A percentile compares a stretch with the other conserved stretches of the same genome.
phyloP scores from a whole-genome alignment of 2,888 invertebrate genomes.

The Rosalia funebris region DNA sequence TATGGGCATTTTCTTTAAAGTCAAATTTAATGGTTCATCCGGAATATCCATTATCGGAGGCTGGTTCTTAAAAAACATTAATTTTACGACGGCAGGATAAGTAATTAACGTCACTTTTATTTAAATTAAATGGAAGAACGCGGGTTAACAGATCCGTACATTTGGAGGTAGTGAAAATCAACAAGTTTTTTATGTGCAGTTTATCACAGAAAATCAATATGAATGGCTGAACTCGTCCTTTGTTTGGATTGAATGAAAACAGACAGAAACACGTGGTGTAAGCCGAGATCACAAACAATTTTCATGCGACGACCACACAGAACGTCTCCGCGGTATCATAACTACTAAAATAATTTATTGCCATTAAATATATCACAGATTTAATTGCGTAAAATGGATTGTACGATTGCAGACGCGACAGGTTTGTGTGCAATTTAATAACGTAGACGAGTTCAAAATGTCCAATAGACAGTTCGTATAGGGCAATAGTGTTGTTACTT shows the following conservation, averaged over 20 bases:
- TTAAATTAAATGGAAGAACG: constrained; percentile 19
- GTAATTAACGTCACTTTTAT: constrained; percentile 2
- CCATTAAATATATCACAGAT: constrained; percentile 39
- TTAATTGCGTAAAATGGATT: constrained; percentile 36
- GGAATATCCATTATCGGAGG: constrained; percentile 60
- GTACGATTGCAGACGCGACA: constrained; percentile 29
- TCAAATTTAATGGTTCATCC: constrained; percentile 65
- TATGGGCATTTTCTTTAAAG: constrained; percentile 67
- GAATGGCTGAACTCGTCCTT: constrained; percentile 63
- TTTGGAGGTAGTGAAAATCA: constrained; percentile 59
- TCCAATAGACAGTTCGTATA: constrained; percentile 35
- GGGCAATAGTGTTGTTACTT: constrained; percentile 50
- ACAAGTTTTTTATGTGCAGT: constrained; percentile 66
- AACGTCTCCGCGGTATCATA: constrained; percentile 10
- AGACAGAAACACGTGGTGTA: constrained; percentile 16
- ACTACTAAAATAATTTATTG: constrained; percentile 30
- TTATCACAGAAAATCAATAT: constrained; percentile 65
- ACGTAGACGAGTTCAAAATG: constrained; percentile 35
- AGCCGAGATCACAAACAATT: constrained; percentile 19
- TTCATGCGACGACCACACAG: constrained; percentile 12
- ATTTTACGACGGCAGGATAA: constrained; percentile 41
- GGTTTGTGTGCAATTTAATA: constrained; percentile 39
- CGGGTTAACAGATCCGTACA: constrained; percentile 35
- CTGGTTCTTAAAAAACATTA: constrained; percentile 48
- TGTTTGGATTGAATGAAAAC: constrained; percentile 62